These are phyloP conservation scores for Perca schrenkii DNA, from an alignment of 2,113 vertebrate species.

Conservation along the genomic window DNA sequence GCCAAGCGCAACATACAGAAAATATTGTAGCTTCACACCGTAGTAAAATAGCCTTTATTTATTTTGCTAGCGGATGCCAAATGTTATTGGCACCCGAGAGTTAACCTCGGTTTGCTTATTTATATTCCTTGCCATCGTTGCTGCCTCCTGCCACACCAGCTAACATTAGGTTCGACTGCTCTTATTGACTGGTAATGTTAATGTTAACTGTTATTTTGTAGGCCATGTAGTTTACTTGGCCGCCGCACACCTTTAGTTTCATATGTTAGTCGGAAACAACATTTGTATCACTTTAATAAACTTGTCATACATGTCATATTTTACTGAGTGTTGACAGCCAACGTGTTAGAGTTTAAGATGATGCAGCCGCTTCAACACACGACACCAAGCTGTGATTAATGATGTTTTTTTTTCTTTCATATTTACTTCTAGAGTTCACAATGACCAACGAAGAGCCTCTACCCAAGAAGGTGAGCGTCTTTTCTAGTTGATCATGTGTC, in stretches of 20 bases:
- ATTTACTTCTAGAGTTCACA: slow-evolving; percentile 84
- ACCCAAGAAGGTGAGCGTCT: slow-evolving; percentile 93
- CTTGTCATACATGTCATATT: slow-evolving; percentile 11
- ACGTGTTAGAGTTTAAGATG: slow-evolving; percentile 11
- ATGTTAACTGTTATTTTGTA: neutral
- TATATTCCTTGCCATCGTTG: slow-evolving; percentile 25
- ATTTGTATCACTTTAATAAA: neutral
- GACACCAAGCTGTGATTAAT: slow-evolving; percentile 17
- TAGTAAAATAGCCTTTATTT: neutral
- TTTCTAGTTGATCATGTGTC: neutral
- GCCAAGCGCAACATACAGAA: neutral
- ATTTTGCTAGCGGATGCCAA: slow-evolving; percentile 17
- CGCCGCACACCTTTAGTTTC: rapidly evolving
- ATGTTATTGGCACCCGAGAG: slow-evolving; percentile 13
- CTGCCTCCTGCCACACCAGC: slow-evolving; percentile 37
- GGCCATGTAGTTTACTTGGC: rapidly evolving
- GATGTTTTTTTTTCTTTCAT: slow-evolving; percentile 19
- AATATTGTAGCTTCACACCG: rapidly evolving
- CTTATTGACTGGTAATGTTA: slow-evolving; percentile 1
- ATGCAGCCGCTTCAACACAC: slow-evolving; percentile 34
- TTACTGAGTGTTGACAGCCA: slow-evolving; percentile 18
- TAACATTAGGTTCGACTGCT: slow-evolving; percentile 27
- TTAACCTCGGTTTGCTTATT: slow-evolving; percentile 49
- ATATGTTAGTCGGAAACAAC: neutral
- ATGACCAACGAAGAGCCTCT: slow-evolving; percentile 99